Percentiles rank a stretch among this genome's conserved stretches.
phyloP scores from a whole-genome alignment of 2,113 vertebrate species.

The Heterochromis multidens region DNA sequence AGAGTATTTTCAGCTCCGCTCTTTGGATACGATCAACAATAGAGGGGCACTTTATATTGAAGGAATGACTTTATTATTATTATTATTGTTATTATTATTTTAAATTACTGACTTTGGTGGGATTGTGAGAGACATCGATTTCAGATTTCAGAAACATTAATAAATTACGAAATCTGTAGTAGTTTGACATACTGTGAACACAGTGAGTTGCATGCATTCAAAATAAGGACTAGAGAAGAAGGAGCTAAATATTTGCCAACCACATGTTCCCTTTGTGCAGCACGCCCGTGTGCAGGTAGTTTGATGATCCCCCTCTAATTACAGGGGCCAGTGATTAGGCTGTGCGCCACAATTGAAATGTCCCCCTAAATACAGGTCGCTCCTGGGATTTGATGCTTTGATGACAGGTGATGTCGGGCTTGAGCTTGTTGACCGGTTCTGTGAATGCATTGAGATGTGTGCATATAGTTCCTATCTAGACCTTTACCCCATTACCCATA shows the following conservation, averaged over 20 bases:
- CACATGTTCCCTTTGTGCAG: not conserved
- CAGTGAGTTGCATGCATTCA: not conserved
- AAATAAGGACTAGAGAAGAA: not conserved
- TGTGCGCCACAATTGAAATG: not conserved
- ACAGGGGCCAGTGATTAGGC: not conserved
- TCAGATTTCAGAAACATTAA: not conserved
- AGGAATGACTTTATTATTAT: not conserved
- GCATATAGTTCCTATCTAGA: not conserved
- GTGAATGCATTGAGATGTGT: not conserved
- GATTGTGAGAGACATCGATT: not conserved
- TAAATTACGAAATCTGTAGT: not conserved
- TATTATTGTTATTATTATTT: not conserved
- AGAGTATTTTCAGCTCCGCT: not conserved
- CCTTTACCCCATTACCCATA: not conserved
- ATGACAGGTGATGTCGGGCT: not conserved
- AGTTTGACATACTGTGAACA: not conserved
- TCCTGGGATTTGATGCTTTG: not conserved
- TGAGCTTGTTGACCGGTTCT: not conserved
- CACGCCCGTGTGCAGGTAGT: not conserved
- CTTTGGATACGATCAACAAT: not conserved
- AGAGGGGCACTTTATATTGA: not conserved
- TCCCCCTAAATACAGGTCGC: not conserved
- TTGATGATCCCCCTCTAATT: not conserved
- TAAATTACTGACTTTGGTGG: not conserved
- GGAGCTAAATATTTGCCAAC: not conserved